Evolutionary conservation across 2,797 vertebrate species (phyloP), one percentile per base, ranked within the genome.

Genomic region (Anableps anableps): DNA sequence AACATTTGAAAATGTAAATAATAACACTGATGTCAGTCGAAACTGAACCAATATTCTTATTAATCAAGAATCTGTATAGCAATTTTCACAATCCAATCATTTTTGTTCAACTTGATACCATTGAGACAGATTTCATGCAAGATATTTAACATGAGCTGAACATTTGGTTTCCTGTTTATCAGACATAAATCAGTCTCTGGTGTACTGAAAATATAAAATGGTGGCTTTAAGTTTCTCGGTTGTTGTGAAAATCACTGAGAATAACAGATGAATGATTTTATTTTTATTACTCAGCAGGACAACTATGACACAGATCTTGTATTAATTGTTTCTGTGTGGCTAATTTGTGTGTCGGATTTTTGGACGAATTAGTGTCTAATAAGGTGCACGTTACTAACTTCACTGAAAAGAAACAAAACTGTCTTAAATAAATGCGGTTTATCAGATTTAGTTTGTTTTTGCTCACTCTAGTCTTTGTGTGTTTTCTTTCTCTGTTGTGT

Each of bases 401-500:
- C 8, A 36, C 60, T 23, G 64, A 26, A 41, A 68, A 41, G 21
- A 41, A 38, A 21, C 64, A 36, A 10, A 26, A 68, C 21, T 4
- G 3, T 36, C 17, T 60, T 7, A 64, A 8, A 16, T 64, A 41
- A 68, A 41, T 9, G 14, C 5, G 13, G 43, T 71, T 29, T 43
- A 29, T 71, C n/a, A 47, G 43, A 48, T 29, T 29, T 4, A 4
- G 13, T 13, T 58, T 0, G 11, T 43, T 31, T 78, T 41, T 47
- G 31, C 53, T 85, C 17, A 81, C 13, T 68, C 21, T 9, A n/a
- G 21, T 72, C 3, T 76, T 75, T 55, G 4, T 43, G 21, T 53
- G 21, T 60, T 79, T 45, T 73, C 41, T 13, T 26, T 72, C 34
- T 11, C 5, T 64, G 14, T 78, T 86, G 58, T 85, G 77, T 80